Conservation (phyloP, 1,140 invertebrate species). For the Philopotamus ludificatus region DNA sequence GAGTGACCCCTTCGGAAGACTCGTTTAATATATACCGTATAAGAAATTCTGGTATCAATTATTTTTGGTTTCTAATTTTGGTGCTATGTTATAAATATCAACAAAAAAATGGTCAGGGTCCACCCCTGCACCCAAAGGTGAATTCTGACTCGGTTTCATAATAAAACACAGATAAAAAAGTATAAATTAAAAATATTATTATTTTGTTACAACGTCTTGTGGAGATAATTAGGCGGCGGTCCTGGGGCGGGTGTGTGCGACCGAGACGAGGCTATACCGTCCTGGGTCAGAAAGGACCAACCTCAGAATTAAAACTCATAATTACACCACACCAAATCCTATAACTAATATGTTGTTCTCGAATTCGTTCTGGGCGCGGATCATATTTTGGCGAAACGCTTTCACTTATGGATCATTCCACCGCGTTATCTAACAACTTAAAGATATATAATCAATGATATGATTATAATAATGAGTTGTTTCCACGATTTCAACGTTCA, state of each 20-base stretch:
- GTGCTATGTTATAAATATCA: too few relatives aligned
- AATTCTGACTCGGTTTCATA: slow-evolving; percentile 26
- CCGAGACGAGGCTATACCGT: slow-evolving; percentile 14
- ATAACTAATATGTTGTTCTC: slow-evolving; percentile 33
- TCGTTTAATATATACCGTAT: too few relatives aligned
- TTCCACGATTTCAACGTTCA: slow-evolving; percentile 23
- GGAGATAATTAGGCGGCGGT: slow-evolving; percentile 38
- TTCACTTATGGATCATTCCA: too few relatives aligned
- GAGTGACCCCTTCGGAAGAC: too few relatives aligned
- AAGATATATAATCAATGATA: too few relatives aligned
- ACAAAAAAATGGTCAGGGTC: not conserved
- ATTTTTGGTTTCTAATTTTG: too few relatives aligned
- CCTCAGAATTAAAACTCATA: slow-evolving; percentile 41
- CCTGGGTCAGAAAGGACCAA: slow-evolving; percentile 15
- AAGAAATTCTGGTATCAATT: too few relatives aligned
- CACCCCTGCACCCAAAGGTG: slow-evolving; percentile 1
- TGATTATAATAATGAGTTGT: too few relatives aligned
- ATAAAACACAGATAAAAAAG: slow-evolving; percentile 40
- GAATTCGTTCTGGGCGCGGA: slow-evolving; percentile 38
- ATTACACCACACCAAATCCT: slow-evolving; percentile 40
- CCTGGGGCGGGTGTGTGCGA: slow-evolving; percentile 21
- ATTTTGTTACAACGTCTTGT: slow-evolving; percentile 39
- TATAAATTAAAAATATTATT: slow-evolving; percentile 43
- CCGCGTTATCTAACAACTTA: too few relatives aligned
- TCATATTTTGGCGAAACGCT: too few relatives aligned